These are phyloP conservation scores for Chrysodeixis includens DNA, from an alignment of 2,888 invertebrate genomes.

Conservation along the genomic window DNA sequence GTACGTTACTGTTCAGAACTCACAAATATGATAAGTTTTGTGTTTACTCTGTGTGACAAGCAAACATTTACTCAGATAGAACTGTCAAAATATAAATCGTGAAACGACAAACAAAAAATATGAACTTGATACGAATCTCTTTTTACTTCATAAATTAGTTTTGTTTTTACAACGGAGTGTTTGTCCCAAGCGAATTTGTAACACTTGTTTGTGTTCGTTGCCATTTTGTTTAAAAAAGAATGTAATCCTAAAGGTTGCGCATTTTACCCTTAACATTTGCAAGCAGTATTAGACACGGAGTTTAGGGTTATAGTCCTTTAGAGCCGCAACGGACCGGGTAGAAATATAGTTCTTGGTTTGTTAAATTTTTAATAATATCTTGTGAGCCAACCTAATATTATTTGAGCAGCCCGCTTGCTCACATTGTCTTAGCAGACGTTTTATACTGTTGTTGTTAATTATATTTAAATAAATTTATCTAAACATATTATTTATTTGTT, in stretches of 20 bases:
- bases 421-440: neutral
- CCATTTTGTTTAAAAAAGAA: neutral
- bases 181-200: neutral
- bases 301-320: neutral
- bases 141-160: neutral
- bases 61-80: neutral
- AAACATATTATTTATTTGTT: neutral
- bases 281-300: neutral
- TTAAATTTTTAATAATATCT: neutral
- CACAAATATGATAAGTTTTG: neutral
- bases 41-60: conserved; percentile 3
- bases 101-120: neutral
- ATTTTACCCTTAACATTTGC: neutral
- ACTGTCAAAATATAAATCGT: conserved; percentile 1
- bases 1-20: neutral
- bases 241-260: neutral
- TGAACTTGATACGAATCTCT: neutral
- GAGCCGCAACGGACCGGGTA: neutral
- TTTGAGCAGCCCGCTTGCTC: neutral
- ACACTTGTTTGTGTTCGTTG: neutral
- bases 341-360: neutral
- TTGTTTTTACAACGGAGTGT: neutral
- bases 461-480: neutral
- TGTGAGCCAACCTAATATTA: neutral
- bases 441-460: neutral